These are phyloP conservation scores for Hepsetus odoe DNA, from an alignment of 2,113 vertebrate species.

Conservation along the genomic window DNA sequence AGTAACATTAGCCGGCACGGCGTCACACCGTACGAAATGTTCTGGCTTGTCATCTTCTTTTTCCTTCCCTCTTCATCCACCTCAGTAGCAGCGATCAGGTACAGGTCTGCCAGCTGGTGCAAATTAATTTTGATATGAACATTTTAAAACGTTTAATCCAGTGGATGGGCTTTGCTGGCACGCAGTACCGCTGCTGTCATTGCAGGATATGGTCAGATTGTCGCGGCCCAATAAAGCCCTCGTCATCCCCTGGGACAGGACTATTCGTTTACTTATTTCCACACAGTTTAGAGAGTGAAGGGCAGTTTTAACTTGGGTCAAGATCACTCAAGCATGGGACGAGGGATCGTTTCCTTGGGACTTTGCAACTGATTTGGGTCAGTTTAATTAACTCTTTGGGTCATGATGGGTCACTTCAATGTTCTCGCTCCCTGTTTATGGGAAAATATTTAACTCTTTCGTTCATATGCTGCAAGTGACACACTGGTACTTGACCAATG, in stretches of 20 bases:
- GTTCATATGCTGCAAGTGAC: too few species aligned
- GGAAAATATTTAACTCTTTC: too few species aligned
- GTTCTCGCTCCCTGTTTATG: too few species aligned
- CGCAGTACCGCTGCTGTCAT: not conserved
- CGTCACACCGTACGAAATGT: not conserved
- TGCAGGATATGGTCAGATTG: not conserved
- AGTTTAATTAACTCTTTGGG: too few species aligned
- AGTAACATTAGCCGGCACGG: not conserved
- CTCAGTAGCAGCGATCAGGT: too few species aligned
- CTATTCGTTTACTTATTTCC: too few species aligned
- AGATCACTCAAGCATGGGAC: too few species aligned
- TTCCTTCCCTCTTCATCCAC: not conserved
- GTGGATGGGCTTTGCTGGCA: slow-evolving; percentile 28
- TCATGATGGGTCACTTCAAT: too few species aligned
- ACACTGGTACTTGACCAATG: too few species aligned
- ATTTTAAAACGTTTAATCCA: slow-evolving; percentile 38
- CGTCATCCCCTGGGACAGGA: not conserved
- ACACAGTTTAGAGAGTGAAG: not conserved
- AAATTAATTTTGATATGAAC: slow-evolving; percentile 41
- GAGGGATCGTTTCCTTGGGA: not conserved
- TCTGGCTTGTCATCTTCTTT: not conserved
- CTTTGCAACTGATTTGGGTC: not conserved
- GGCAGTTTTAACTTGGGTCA: slow-evolving; percentile 1
- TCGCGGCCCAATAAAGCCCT: not conserved
- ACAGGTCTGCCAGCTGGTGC: slow-evolving; percentile 17